Evolutionary conservation across 2,113 vertebrate genomes (phyloP).

Genomic region (Callipepla squamata): DNA sequence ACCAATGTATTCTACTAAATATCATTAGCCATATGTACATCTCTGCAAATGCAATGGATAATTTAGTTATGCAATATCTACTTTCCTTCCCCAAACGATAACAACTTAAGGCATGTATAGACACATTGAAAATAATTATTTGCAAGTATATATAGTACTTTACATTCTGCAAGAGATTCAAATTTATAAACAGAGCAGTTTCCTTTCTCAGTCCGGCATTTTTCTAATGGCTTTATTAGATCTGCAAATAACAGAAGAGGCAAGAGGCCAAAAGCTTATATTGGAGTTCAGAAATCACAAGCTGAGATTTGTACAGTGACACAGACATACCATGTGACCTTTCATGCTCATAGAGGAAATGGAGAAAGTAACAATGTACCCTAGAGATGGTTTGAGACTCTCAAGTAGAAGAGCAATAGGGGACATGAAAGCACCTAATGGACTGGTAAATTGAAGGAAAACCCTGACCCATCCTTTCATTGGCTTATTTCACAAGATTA

Average conservation of each 20-base stretch:
- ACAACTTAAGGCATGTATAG: not conserved
- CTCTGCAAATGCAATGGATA: not conserved
- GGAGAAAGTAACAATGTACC: not conserved
- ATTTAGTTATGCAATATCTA: not conserved
- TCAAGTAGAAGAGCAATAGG: not conserved
- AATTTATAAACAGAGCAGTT: not conserved
- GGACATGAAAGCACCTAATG: not conserved
- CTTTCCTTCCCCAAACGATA: not conserved
- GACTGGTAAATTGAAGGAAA: not conserved
- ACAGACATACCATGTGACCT: not conserved
- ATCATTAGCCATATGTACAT: not conserved
- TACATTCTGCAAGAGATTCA: not conserved
- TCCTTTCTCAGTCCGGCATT: not conserved
- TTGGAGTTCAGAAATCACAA: not conserved
- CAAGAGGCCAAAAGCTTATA: not conserved
- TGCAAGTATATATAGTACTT: not conserved
- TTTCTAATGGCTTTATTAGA: not conserved
- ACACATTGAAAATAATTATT: not conserved
- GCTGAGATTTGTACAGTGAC: not conserved
- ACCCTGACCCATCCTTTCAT: not conserved
- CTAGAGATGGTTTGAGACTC: not conserved
- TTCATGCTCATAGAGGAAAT: not conserved
- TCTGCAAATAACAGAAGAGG: not conserved
- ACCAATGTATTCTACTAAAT: not conserved
- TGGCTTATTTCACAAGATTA: not conserved